Evolutionary conservation across 2,797 vertebrate genomes (phyloP).

Genomic region (Erithacus rubecula): DNA sequence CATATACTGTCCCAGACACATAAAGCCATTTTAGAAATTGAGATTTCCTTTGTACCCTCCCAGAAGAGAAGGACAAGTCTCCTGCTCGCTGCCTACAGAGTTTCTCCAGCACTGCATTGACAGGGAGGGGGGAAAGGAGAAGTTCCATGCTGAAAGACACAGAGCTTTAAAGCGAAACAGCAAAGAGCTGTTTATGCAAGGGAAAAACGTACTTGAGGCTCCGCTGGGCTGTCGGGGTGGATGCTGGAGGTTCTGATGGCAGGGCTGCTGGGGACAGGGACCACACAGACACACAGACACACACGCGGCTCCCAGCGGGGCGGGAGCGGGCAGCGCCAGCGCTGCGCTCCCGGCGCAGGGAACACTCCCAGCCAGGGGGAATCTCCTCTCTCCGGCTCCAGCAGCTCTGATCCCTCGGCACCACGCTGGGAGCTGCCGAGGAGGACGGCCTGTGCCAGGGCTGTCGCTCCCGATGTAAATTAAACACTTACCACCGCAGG

Average conservation of each 20-base stretch:
- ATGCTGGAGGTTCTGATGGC: too few relatives aligned
- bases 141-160: background rate
- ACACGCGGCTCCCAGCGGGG: background rate
- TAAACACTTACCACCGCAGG: constrained; percentile 56
- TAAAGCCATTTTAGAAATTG: background rate
- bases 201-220: fast-evolving
- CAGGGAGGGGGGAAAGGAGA: background rate
- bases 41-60: background rate
- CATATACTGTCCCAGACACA: background rate
- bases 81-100: background rate
- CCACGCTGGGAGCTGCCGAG: constrained; percentile 16
- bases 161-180: background rate
- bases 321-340: background rate
- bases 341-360: background rate
- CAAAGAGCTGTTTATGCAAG: background rate
- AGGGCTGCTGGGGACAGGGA: background rate
- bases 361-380: background rate
- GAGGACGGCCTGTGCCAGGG: background rate
- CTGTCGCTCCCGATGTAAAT: constrained; percentile 49
- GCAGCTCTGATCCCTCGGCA: constrained; percentile 26
- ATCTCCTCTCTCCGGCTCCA: constrained; percentile 7
- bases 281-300: background rate
- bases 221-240: background rate
- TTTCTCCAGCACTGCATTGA: background rate
- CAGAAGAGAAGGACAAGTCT: background rate